phyloP scores from a whole-genome alignment of 2,113 vertebrate genomes.

The Microcebus lehilahytsara region DNA sequence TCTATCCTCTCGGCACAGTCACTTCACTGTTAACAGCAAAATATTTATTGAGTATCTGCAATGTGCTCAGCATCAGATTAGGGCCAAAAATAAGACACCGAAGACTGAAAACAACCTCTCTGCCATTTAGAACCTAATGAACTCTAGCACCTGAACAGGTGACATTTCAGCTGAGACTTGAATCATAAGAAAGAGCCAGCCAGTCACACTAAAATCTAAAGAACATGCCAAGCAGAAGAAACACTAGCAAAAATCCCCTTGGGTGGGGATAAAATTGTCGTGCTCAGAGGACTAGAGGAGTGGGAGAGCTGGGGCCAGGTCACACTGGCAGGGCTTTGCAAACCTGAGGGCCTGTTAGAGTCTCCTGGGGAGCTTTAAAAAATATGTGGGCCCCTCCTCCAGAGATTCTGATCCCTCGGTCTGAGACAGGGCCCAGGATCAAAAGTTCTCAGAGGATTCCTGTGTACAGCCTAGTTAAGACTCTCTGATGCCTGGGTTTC shows the following conservation, averaged over 20 bases:
- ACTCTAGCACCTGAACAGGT: not conserved
- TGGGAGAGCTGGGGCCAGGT: not conserved
- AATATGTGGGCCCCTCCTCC: not conserved
- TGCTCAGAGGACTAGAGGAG: not conserved
- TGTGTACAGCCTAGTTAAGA: not conserved
- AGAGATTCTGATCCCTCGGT: not conserved
- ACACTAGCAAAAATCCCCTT: not conserved
- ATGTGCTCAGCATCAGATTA: not conserved
- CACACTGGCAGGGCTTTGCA: not conserved
- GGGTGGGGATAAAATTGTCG: not conserved
- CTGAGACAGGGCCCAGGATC: not conserved
- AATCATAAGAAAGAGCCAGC: constrained; percentile 18
- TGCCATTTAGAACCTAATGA: not conserved
- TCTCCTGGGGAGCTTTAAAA: not conserved
- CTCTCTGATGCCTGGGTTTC: not conserved
- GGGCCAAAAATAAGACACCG: not conserved
- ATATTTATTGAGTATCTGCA: no score
- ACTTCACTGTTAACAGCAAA: not conserved
- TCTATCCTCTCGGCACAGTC: not conserved
- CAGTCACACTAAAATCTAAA: constrained; percentile 39
- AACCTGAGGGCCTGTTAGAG: not conserved
- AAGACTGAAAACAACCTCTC: not conserved
- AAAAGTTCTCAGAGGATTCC: not conserved
- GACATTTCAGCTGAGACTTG: constrained; percentile 10
- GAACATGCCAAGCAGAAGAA: constrained; percentile 38